Percentiles rank a stretch among this genome's conserved stretches.
phyloP scores from a whole-genome alignment of 2,113 vertebrate genomes.

The Odontesthes bonariensis region DNA sequence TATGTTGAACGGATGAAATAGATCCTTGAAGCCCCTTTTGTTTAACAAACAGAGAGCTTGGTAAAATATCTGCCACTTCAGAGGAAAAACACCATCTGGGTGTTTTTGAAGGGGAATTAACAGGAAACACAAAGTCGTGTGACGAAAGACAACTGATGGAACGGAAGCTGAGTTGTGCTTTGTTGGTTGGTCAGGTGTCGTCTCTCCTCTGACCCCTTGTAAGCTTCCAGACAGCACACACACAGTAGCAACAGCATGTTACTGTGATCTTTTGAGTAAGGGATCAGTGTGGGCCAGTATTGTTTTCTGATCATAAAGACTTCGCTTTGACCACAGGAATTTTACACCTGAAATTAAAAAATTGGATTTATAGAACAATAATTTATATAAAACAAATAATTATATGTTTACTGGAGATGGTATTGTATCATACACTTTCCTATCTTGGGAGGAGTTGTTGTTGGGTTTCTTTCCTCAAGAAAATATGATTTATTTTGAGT shows the following conservation, averaged over 20 bases:
- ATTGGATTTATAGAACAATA: too few species aligned
- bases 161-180: slow-evolving; percentile 70
- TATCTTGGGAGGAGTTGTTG: too few species aligned
- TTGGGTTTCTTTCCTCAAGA: too few species aligned
- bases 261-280: background rate
- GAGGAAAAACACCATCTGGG: slow-evolving; percentile 43
- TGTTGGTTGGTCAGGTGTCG: slow-evolving; percentile 77
- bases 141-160: slow-evolving; percentile 74
- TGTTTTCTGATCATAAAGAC: background rate
- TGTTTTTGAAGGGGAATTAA: slow-evolving; percentile 57
- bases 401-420: too few species aligned
- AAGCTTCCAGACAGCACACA: too few species aligned
- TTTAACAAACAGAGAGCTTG: slow-evolving; percentile 76
- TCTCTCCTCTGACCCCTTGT: slow-evolving; percentile 40
- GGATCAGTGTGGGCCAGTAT: too few species aligned
- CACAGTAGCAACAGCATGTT: background rate
- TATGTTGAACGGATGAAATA: slow-evolving; percentile 55
- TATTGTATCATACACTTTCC: too few species aligned
- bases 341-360: too few species aligned
- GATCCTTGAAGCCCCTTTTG: slow-evolving; percentile 67
- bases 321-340: too few species aligned
- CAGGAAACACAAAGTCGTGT: slow-evolving; percentile 60
- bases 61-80: slow-evolving; percentile 76
- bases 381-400: too few species aligned
- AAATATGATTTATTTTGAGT: too few species aligned